phyloP scores from a whole-genome alignment of 2,113 vertebrate genomes.

The Hemiscyllium ocellatum region DNA sequence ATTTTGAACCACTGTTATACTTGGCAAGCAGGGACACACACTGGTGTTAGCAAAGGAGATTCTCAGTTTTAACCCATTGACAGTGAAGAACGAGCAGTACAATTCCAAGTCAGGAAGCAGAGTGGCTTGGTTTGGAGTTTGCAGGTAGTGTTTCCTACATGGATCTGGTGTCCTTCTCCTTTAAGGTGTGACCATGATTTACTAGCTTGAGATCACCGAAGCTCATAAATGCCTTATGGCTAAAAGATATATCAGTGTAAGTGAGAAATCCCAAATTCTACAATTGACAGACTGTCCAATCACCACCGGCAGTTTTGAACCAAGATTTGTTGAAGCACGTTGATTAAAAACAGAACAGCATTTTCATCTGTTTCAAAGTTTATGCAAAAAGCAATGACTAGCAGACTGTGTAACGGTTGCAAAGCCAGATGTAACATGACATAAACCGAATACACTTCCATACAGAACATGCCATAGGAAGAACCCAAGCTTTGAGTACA shows the following conservation, averaged over 20 bases:
- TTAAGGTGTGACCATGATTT: not conserved
- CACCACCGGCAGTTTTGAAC: not conserved
- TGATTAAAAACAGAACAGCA: not conserved
- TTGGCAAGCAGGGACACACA: too few species aligned
- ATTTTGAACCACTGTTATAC: too few species aligned
- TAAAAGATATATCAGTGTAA: not conserved
- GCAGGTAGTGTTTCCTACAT: too few species aligned
- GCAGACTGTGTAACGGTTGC: not conserved
- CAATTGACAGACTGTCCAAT: not conserved
- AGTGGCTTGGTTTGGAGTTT: too few species aligned
- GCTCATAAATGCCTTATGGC: not conserved
- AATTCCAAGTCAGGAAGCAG: too few species aligned
- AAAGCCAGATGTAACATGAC: not conserved
- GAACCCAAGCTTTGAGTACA: not conserved
- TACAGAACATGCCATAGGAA: not conserved
- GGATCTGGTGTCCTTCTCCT: too few species aligned
- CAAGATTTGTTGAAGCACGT: not conserved
- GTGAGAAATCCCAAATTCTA: not conserved
- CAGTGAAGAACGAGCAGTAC: too few species aligned
- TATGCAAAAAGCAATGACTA: not conserved
- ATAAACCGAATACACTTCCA: not conserved
- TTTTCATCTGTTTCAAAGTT: not conserved
- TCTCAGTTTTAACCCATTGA: too few species aligned
- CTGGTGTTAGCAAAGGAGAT: too few species aligned
- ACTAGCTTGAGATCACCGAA: not conserved